Percentiles rank a stretch among this genome's conserved stretches.
phyloP scores from a whole-genome alignment of 1,140 invertebrate genomes.

The Spodoptera frugiperda region DNA sequence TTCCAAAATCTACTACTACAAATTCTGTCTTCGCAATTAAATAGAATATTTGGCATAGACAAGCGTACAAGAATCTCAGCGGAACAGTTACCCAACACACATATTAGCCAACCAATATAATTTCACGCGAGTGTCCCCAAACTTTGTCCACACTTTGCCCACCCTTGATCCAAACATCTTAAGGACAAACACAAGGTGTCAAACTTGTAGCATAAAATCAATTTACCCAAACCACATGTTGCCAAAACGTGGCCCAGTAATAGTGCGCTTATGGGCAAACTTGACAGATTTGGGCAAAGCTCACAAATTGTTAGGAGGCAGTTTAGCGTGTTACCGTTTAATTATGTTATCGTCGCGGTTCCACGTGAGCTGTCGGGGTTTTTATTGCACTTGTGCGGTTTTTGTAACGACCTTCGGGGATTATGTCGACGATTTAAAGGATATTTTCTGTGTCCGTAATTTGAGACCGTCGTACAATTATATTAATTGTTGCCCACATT shows the following conservation, averaged over 20 bases:
- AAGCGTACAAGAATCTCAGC: background rate
- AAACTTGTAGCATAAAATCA: conserved; percentile 43
- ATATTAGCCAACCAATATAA: conserved; percentile 6
- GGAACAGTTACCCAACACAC: background rate
- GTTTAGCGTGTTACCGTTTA: conserved; percentile 20
- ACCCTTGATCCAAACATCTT: conserved; percentile 5
- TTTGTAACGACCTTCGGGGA: too few species aligned
- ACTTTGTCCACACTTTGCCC: background rate
- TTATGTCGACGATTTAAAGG: too few species aligned
- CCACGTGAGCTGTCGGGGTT: background rate
- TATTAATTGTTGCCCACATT: too few species aligned
- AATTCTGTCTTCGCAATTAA: background rate
- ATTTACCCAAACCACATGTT: conserved; percentile 25
- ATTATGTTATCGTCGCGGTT: conserved; percentile 12
- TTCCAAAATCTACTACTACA: too few species aligned
- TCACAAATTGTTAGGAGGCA: conserved; percentile 9
- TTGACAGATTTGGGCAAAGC: conserved; percentile 19
- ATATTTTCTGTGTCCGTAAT: too few species aligned
- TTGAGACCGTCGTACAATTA: too few species aligned
- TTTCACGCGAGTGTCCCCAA: conserved; percentile 1
- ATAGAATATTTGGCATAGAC: background rate
- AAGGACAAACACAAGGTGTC: conserved; percentile 28
- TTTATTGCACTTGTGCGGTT: background rate
- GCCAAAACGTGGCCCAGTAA: conserved; percentile 19
- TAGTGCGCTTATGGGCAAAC: conserved; percentile 35